phyloP scores from a whole-genome alignment of 2,797 vertebrate species.

The Enteromius trimaculatus region DNA sequence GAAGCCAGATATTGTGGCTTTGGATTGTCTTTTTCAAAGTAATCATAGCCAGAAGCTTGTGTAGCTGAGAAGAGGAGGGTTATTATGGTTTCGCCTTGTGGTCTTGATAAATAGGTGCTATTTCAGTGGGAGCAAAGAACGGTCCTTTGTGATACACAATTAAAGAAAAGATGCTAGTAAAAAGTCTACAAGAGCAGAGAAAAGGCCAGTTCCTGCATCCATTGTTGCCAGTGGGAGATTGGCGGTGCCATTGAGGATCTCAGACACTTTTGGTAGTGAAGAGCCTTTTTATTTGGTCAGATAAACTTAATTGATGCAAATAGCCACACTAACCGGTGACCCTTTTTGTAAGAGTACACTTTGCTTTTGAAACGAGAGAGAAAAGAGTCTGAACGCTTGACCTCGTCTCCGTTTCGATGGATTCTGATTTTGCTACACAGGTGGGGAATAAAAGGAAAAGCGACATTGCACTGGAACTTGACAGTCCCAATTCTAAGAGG shows the following conservation, averaged over 20 bases:
- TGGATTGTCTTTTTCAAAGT: slow-evolving; percentile 51
- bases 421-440: not conserved
- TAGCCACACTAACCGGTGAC: not conserved
- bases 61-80: slow-evolving; percentile 40
- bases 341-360: not conserved
- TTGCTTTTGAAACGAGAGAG: not conserved
- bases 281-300: not conserved
- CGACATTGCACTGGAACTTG: slow-evolving; percentile 15
- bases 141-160: slow-evolving; percentile 39
- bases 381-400: slow-evolving; percentile 21
- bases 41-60: slow-evolving; percentile 56
- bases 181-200: not conserved
- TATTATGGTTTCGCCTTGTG: slow-evolving; percentile 50
- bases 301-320: slow-evolving; percentile 15
- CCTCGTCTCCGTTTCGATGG: not conserved
- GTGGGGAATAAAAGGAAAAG: slow-evolving; percentile 15
- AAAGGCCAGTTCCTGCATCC: slow-evolving; percentile 15
- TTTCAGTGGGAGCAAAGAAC: slow-evolving; percentile 39
- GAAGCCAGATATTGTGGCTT: slow-evolving; percentile 46
- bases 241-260: slow-evolving; percentile 11
- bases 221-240: slow-evolving; percentile 7
- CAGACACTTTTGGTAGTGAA: slow-evolving; percentile 3
- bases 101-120: slow-evolving; percentile 51
- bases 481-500: slow-evolving; percentile 40
- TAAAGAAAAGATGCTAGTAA: slow-evolving; percentile 17